Base-by-base conservation (phyloP, 2,888 invertebrate genomes). In the Sinotaia quadrata region DNA sequence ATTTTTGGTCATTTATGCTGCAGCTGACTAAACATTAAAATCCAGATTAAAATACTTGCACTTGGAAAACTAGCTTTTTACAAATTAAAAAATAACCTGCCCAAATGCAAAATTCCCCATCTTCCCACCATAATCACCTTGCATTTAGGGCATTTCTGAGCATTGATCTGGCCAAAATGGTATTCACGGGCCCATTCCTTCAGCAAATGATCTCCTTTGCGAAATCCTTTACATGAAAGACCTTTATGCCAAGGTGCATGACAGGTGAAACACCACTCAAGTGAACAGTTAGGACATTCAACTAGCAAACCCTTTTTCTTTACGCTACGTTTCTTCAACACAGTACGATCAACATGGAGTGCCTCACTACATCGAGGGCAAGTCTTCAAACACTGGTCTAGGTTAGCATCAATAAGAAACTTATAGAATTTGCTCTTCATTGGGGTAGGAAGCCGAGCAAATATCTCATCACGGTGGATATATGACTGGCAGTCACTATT, bases 121-220 rank as follows among this genome's bases (percentile, higher is more conserved):
- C 5, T 49, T 49, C 51, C 31, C 24, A 7, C 12, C 10, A 21
- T 47, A 63, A 65, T 69, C 80, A 89, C 89, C 85, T 88, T 87
- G 78, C 89, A 89, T 67, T 84, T 87, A 0, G 89, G 89, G 75
- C 89, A 89, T 73, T 78, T 83, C 71, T 87, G 87, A 7, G 89
- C 89, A 80, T 89, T 89, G 18, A 76, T 74, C 71, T 86, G 86
- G 1, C 89, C 89, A 63, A 80, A 82, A 61, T 82, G 84, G 15
- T 75, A 72, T 67, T 87, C 84, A 51, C 84, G 82, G 0, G 89
- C 88, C 89, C 89, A 89, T 18, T 75, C 73, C 72, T 84, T 86
- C 21, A 89, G 76, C 62, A 89, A 78, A 29, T 83, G 82, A 72
- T 89, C 88, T 8, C 88, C 89, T 66, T 84, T 85, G 21, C 75